These are phyloP conservation scores for Meloidogyne hapla DNA, from an alignment of 1,140 invertebrate species.

Conservation along the genomic window DNA sequence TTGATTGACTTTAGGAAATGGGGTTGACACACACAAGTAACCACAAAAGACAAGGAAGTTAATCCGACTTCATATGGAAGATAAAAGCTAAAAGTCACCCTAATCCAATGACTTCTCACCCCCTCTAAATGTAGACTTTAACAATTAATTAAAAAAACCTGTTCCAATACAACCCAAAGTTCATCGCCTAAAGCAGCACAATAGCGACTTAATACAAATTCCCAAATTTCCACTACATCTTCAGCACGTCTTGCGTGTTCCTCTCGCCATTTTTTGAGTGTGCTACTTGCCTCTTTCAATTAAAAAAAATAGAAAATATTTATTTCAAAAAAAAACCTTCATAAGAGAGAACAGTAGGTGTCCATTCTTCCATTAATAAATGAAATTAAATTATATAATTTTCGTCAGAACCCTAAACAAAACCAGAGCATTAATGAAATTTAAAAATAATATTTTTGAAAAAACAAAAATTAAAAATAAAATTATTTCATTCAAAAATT, in stretches of 20 bases:
- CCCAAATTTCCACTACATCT: constrained; percentile 84
- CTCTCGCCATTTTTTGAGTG: constrained; percentile 82
- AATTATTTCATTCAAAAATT: background rate
- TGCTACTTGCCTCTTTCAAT: constrained; percentile 51
- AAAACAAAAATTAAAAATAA: background rate
- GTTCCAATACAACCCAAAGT: constrained; percentile 83
- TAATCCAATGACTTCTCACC: no score
- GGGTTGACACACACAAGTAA: no score
- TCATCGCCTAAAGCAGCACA: constrained; percentile 84
- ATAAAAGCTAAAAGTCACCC: no score
- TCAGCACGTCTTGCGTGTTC: constrained; percentile 83
- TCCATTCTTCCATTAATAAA: background rate
- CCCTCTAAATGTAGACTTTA: background rate
- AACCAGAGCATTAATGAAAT: no score
- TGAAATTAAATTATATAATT: background rate
- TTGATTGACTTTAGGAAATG: no score
- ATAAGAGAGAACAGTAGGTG: background rate
- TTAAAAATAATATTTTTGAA: no score
- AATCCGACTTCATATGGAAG: no score
- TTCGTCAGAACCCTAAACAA: no score
- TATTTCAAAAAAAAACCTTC: background rate
- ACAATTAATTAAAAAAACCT: constrained; percentile 65
- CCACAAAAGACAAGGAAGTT: no score
- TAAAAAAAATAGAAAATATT: constrained; percentile 9
- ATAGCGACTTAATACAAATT: constrained; percentile 74